Base-by-base conservation (phyloP, 2,113 vertebrate genomes). In the Clarias macrocephalus region DNA sequence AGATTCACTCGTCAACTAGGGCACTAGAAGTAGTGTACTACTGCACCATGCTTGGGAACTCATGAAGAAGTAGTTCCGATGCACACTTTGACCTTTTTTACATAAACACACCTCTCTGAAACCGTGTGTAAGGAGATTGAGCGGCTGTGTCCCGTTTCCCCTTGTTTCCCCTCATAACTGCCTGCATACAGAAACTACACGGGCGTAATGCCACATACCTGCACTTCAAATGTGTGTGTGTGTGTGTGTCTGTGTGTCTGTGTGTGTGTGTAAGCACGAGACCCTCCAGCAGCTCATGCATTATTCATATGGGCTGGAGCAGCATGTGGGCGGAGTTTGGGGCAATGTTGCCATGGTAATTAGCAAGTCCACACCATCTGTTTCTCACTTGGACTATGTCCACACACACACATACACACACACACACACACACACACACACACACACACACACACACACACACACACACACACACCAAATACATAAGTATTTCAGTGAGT, bases 351-450 rank as follows among this genome's bases (percentile, higher is more conserved):
- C 84, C 75, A 83, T 91, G 91, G 92, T 92, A 93, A 92, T 92
- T 94, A 95, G 92, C 92, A 90, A 91, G 91, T 92, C 89, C 87
- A 84, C 92, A 92, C 95, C 95, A 96, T 96, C 95, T 96, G 95
- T 93, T 95, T 92, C 91, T 86, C 70, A 87, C 82, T 85, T 91
- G 90, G 72, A 92, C 91, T 88, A 88, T 77, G 86, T 91, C 92
- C 83, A 92, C 76, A 59, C n/a, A 80, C 76, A 80, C 28, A 79
- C 76, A 57, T 23, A 80, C 77, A 85, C 77, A n/a, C n/a, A n/a
- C n/a, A n/a, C n/a, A n/a, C n/a, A n/a, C n/a, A n/a, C n/a, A n/a
- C n/a, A n/a, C n/a, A n/a, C n/a, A n/a, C n/a, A n/a, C n/a, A n/a
- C n/a, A n/a, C n/a, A n/a, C n/a, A n/a, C n/a, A n/a, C n/a, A n/a